These are phyloP conservation scores for Nomada ruficornis DNA, from an alignment of 2,888 invertebrate species.

Conservation along the genomic window DNA sequence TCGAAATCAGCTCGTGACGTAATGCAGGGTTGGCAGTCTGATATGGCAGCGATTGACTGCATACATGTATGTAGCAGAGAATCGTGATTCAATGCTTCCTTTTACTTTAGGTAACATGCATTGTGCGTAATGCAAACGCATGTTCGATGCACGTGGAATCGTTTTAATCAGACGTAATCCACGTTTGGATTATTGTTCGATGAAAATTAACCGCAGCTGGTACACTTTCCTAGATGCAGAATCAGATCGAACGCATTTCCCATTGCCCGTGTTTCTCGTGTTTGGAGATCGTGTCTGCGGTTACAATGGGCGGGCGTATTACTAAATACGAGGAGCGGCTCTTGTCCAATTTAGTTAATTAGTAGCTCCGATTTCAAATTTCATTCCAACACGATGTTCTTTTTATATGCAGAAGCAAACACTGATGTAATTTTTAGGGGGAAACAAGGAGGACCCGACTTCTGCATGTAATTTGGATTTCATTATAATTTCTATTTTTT, in stretches of 20 bases:
- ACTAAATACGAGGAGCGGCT: not conserved
- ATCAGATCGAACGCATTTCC: constrained; percentile 21
- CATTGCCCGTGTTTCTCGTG: constrained; percentile 28
- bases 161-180: constrained; percentile 37
- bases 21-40: not conserved
- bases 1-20: not conserved
- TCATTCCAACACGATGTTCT: not conserved
- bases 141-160: not conserved
- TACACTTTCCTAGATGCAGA: constrained; percentile 11
- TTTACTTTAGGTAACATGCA: not conserved
- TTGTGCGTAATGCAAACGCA: not conserved
- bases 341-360: constrained; percentile 26
- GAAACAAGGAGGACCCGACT: not conserved
- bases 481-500: too few species aligned
- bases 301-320: not conserved
- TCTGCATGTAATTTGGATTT: too few species aligned
- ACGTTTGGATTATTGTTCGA: not conserved
- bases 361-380: not conserved
- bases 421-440: not conserved
- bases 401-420: not conserved
- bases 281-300: constrained; percentile 19
- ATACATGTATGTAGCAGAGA: not conserved
- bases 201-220: constrained; percentile 25
- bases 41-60: too few species aligned
- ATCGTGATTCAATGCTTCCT: not conserved